phyloP scores from a whole-genome alignment of 35 echinoderm and acorn worm species.

The Apostichopus japonicus region DNA sequence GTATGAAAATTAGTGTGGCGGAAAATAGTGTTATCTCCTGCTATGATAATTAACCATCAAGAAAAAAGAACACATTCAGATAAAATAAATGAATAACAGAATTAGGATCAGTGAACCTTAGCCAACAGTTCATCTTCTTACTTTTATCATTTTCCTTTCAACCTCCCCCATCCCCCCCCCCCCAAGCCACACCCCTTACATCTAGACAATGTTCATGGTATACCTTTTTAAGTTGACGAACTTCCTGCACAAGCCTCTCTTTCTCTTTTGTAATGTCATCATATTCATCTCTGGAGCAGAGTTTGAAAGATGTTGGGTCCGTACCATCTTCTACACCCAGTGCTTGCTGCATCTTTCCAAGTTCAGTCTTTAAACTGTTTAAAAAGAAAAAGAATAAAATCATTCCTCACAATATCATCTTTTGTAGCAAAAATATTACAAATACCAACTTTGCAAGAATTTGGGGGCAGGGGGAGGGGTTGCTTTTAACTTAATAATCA shows the following conservation, averaged over 20 bases:
- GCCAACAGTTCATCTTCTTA: no score
- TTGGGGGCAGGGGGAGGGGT: no score
- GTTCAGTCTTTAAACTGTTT: conserved; percentile 31
- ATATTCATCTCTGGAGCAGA: background rate
- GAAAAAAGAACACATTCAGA: no score
- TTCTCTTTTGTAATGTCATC: conserved; percentile 27
- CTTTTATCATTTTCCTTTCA: no score
- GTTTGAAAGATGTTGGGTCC: conserved; percentile 26
- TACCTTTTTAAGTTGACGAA: background rate
- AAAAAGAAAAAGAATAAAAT: background rate
- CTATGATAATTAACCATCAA: no score
- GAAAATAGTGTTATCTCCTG: no score
- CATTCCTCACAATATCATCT: background rate
- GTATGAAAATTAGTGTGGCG: no score
- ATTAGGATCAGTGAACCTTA: no score
- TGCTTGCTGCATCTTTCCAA: conserved; percentile 41
- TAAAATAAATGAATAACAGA: no score
- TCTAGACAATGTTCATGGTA: no score
- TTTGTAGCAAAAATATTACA: background rate
- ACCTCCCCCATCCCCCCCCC: no score
- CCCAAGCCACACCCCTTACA: no score
- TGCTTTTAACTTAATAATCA: background rate
- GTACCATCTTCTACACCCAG: conserved; percentile 16
- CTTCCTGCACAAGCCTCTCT: conserved; percentile 10
- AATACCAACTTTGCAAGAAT: background rate